Evolutionary conservation across 1,140 invertebrate genomes (phyloP).

Genomic region (Reticulitermes speratus): DNA sequence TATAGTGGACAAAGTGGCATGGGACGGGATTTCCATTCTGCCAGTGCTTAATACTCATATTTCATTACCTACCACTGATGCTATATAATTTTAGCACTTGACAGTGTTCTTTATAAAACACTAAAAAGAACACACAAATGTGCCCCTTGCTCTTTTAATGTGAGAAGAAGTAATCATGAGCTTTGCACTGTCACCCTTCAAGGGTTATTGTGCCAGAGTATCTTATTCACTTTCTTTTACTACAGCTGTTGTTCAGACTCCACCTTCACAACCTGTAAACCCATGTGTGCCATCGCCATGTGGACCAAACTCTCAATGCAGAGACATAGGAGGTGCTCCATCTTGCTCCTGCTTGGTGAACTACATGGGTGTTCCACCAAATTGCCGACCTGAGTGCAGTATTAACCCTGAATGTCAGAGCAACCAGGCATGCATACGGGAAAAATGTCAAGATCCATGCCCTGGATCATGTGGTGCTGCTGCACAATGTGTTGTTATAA

Average conservation of each 20-base stretch:
- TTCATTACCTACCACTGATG: no score
- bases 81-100: no score
- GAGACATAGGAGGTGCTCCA: slow-evolving; percentile 48
- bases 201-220: no score
- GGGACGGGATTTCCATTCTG: no score
- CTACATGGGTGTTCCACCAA: slow-evolving; percentile 57
- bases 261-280: slow-evolving; percentile 43
- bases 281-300: slow-evolving; percentile 56
- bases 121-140: no score
- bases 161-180: no score
- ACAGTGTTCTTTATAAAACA: no score
- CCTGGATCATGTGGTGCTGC: slow-evolving; percentile 55
- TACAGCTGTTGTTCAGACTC: slow-evolving; percentile 43
- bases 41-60: no score
- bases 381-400: slow-evolving; percentile 55
- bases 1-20: no score
- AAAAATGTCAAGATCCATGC: slow-evolving; percentile 56
- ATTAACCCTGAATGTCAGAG: slow-evolving; percentile 54
- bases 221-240: slow-evolving; percentile 29
- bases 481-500: slow-evolving; percentile 55
- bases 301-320: slow-evolving; percentile 53
- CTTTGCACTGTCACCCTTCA: no score
- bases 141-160: no score
- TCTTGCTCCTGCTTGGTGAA: slow-evolving; percentile 55
- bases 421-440: slow-evolving; percentile 52